Base-by-base conservation (phyloP, 2,797 vertebrate species). In the Sebastes baramenuke region DNA sequence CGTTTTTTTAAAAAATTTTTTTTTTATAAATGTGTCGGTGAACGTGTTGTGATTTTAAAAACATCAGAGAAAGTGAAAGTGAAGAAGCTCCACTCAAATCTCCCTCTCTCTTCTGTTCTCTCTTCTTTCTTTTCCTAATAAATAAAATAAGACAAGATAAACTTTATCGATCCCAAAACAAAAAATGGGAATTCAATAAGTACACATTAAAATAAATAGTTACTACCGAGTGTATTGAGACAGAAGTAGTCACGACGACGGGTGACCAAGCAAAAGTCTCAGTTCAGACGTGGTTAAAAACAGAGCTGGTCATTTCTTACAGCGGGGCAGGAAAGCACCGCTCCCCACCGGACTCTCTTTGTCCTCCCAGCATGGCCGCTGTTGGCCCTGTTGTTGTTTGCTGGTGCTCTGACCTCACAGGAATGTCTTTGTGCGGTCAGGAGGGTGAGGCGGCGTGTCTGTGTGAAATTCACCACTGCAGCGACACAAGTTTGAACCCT, bases 401-500 rank as follows among this genome's bases (percentile, higher is more conserved):
- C 61, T 34, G 75, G 3, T 2, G 55, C 38, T 34, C 14, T 73
- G 82, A 85, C 87, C 85, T 86, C 82, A 36, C 68, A 85, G 89
- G 88, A 89, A 91, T 92, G 77, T 75, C 30, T 67, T 24, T 81
- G 74, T 81, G 82, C 29, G 71, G 72, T 82, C 72, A 5, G 80
- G 55, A 68, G 79, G 71, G 32, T 20, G 73, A 85, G 80, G 76
- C 58, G 42, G 67, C 67, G 46, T 8, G 42, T 70, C 27, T 0
- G 79, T 86, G 94, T 90, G 91, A 94, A 87, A 94, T 94, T 93
- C 85, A 68, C 61, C 91, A 82, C 30, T 1, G 25, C 38, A n/a
- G 77, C 52, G 72, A 29, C 72, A 85, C 76, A 83, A 80, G 83
- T 80, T 82, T 87, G 87, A 38, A 58, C 60, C 68, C 25, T 79